Evolutionary conservation across 2,888 invertebrate species (phyloP).

Genomic region (Eupithecia pulchellata): DNA sequence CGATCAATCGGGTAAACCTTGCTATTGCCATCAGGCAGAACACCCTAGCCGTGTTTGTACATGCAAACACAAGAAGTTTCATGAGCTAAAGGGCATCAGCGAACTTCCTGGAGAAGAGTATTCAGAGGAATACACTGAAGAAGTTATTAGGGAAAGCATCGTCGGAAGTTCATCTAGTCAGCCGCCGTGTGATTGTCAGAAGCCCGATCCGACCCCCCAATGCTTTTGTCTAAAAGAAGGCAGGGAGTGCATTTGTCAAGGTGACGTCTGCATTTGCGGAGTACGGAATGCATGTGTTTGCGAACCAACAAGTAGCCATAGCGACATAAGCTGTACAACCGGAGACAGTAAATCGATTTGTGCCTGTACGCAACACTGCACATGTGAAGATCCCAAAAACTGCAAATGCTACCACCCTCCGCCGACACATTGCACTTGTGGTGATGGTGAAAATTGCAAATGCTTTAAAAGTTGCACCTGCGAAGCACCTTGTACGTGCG

Average conservation of each 20-base stretch:
- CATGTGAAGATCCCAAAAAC: conserved; percentile 52
- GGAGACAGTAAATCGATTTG: conserved; percentile 57
- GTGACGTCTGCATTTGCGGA: conserved; percentile 64
- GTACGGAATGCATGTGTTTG: conserved; percentile 65
- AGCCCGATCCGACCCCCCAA: conserved; percentile 46
- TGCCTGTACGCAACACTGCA: conserved; percentile 61
- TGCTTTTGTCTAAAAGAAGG: conserved; percentile 69
- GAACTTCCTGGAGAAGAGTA: conserved; percentile 41
- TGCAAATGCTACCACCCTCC: conserved; percentile 64
- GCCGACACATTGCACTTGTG: conserved; percentile 63
- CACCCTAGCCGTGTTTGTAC: conserved; percentile 67
- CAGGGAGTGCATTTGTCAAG: conserved; percentile 62
- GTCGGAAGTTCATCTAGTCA: conserved; percentile 17
- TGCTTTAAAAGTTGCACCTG: conserved; percentile 69
- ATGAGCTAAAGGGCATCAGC: conserved; percentile 40
- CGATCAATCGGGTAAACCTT: conserved; percentile 67
- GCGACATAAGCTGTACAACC: conserved; percentile 50
- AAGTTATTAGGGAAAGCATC: background rate
- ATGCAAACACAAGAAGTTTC: conserved; percentile 59
- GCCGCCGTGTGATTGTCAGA: conserved; percentile 68
- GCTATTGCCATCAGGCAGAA: conserved; percentile 64
- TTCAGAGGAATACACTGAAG: conserved; percentile 10
- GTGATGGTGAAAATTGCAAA: conserved; percentile 67
- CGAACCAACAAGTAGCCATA: conserved; percentile 53
- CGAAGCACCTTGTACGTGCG: conserved; percentile 62